Evolutionary conservation across 2,888 invertebrate species (phyloP).

Genomic region (Ypsolopha sequella): DNA sequence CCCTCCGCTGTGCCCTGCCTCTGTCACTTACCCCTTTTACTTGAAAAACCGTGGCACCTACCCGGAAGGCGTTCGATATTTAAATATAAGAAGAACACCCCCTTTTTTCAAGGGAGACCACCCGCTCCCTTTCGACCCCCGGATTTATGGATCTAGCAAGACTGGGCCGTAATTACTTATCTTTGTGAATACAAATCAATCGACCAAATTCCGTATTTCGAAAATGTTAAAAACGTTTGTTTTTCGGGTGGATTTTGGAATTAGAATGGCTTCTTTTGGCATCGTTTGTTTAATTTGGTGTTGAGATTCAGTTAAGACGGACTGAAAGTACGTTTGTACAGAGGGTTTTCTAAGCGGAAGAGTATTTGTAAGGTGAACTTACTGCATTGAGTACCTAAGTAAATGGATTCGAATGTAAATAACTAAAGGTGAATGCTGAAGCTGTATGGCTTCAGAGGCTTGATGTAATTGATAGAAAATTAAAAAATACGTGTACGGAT

Average conservation of each 20-base stretch:
- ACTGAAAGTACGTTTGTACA: too few relatives aligned
- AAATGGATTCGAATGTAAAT: too few relatives aligned
- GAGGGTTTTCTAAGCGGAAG: too few relatives aligned
- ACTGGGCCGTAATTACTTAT: slow-evolving; percentile 66
- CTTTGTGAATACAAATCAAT: slow-evolving; percentile 68
- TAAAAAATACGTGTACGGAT: too few relatives aligned
- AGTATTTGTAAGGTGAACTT: too few relatives aligned
- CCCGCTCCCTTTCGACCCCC: slow-evolving; percentile 19
- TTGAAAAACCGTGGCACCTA: slow-evolving; percentile 72
- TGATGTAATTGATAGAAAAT: too few relatives aligned
- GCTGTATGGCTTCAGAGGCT: too few relatives aligned
- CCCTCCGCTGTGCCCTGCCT: slow-evolving; percentile 38
- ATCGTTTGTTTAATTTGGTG: too few relatives aligned
- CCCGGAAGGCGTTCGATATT: slow-evolving; percentile 71
- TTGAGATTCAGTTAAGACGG: too few relatives aligned
- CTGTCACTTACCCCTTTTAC: slow-evolving; percentile 71
- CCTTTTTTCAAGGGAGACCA: slow-evolving; percentile 57
- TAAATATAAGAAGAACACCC: slow-evolving; percentile 70
- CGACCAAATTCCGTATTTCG: slow-evolving; percentile 19
- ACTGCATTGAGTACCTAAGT: too few relatives aligned
- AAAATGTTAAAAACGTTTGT: slow-evolving; percentile 11
- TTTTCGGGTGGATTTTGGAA: slow-evolving; percentile 11
- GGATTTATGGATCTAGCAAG: slow-evolving; percentile 69
- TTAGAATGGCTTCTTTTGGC: too few relatives aligned
- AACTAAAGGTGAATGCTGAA: too few relatives aligned